phyloP scores from a whole-genome alignment of 2,797 vertebrate genomes.

The Avahi laniger region DNA sequence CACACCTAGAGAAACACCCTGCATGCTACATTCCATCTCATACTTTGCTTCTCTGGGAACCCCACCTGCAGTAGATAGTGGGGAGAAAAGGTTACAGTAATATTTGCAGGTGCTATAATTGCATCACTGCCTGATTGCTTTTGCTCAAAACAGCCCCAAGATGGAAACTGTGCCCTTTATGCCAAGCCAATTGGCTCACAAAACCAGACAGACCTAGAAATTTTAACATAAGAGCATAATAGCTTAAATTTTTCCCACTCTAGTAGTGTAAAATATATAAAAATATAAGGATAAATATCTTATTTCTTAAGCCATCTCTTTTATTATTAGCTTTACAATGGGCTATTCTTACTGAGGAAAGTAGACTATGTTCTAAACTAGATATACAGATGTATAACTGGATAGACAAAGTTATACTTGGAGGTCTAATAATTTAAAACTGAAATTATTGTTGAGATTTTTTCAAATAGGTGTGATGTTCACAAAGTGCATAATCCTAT shows the following conservation, averaged over 20 bases:
- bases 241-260: background rate
- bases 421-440: background rate
- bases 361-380: background rate
- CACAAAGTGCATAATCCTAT: background rate
- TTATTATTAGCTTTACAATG: background rate
- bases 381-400: background rate
- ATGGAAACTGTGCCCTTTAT: background rate
- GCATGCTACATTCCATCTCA: background rate
- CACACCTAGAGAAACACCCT: background rate
- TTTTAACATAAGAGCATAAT: background rate
- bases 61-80: background rate
- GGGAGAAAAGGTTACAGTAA: conserved; percentile 51
- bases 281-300: background rate
- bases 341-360: background rate
- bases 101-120: conserved; percentile 38
- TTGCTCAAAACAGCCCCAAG: background rate
- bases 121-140: background rate
- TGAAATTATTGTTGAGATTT: background rate
- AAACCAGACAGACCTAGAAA: background rate
- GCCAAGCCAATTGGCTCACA: conserved; percentile 17
- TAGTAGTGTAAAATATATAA: background rate
- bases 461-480: background rate
- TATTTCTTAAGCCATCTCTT: background rate
- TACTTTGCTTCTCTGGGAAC: background rate
- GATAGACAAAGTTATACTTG: background rate